A percentile compares a stretch with the other conserved stretches of the same genome.
These are phyloP conservation scores for Lophura nycthemera DNA, from an alignment of 2,113 vertebrate genomes.

Conservation along the genomic window DNA sequence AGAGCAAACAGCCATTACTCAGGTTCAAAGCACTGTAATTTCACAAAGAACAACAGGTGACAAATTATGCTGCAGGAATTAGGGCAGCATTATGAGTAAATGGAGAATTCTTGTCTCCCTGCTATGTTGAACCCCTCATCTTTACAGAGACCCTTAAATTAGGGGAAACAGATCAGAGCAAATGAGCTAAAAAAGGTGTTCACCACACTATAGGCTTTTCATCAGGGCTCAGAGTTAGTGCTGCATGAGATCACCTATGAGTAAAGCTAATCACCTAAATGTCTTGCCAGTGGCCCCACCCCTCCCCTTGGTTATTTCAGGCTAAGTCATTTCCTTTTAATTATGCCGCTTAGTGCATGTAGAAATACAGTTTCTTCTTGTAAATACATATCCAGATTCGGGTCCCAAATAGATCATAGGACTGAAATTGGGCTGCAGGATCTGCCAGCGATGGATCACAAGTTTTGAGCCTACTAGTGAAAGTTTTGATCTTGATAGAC, in stretches of 20 bases:
- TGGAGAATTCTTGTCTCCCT: neutral
- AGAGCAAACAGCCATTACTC: neutral
- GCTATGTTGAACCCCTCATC: neutral
- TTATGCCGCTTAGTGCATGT: neutral
- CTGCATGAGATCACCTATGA: neutral
- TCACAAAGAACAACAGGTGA: neutral
- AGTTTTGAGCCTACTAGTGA: rapidly evolving
- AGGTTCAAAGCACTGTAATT: neutral
- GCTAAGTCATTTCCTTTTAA: constrained; percentile 20
- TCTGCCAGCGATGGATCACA: neutral
- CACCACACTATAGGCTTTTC: neutral
- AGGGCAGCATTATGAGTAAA: constrained; percentile 17
- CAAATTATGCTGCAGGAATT: constrained; percentile 17
- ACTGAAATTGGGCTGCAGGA: neutral
- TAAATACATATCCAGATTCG: neutral
- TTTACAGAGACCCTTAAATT: neutral
- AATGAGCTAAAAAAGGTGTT: neutral
- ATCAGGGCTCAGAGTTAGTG: neutral
- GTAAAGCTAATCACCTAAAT: constrained; percentile 16
- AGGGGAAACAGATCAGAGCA: neutral
- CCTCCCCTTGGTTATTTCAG: neutral
- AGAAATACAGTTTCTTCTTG: neutral
- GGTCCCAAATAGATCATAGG: neutral
- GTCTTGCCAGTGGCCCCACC: neutral
- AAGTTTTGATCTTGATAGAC: neutral